Evolutionary conservation across 2,113 vertebrate species (phyloP).

Genomic region (Solea solea): DNA sequence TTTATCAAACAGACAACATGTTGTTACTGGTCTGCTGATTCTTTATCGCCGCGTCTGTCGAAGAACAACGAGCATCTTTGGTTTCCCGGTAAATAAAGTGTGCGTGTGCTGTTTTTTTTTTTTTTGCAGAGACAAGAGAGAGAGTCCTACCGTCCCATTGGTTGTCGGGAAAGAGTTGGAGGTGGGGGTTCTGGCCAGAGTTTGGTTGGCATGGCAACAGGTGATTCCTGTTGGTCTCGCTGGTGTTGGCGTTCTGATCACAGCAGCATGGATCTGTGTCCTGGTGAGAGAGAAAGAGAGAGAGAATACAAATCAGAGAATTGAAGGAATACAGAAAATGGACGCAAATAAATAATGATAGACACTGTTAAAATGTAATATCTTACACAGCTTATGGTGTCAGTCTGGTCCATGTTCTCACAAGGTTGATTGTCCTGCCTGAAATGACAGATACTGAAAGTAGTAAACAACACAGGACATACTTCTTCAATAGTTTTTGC

Average conservation of each 20-base stretch:
- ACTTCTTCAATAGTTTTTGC: no score
- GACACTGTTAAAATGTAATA: background rate
- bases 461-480: background rate
- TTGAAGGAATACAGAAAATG: background rate
- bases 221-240: constrained; percentile 60
- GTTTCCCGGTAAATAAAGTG: background rate
- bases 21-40: no score
- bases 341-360: background rate
- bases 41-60: no score
- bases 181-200: constrained; percentile 53
- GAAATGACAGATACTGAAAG: constrained; percentile 26
- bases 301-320: background rate
- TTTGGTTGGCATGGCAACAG: constrained; percentile 61
- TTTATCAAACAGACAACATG: no score
- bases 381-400: constrained; percentile 75
- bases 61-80: background rate
- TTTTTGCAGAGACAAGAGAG: no score
- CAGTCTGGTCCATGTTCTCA: constrained; percentile 72
- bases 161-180: constrained; percentile 74
- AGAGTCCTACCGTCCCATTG: constrained; percentile 78
- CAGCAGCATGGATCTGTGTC: constrained; percentile 48
- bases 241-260: constrained; percentile 83
- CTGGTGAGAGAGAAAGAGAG: constrained; percentile 38
- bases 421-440: constrained; percentile 75
- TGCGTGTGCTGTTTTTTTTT: background rate